Percentiles rank a stretch among this genome's conserved stretches.
Evolutionary conservation across 2,888 invertebrate genomes (phyloP).

Genomic region (Orthosia cruda): DNA sequence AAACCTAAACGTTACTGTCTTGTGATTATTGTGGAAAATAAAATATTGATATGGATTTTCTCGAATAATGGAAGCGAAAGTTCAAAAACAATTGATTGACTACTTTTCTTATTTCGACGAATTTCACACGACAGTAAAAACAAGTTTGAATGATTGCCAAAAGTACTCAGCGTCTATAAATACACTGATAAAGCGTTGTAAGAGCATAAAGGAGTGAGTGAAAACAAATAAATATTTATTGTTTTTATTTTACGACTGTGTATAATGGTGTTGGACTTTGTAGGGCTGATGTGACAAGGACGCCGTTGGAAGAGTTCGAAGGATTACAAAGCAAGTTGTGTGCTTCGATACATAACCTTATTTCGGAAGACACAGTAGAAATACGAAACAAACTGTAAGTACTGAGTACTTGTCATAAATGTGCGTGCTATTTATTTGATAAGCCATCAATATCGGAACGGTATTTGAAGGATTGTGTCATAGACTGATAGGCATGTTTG

Average conservation of each 20-base stretch:
- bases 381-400: constrained; percentile 87
- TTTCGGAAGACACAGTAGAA: constrained; percentile 84
- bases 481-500: neutral
- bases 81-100: constrained; percentile 90
- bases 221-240: constrained; percentile 65
- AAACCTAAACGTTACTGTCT: constrained; percentile 27
- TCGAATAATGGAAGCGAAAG: constrained; percentile 86
- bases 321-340: constrained; percentile 85
- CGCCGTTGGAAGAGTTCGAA: constrained; percentile 87
- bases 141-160: constrained; percentile 89
- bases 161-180: constrained; percentile 89
- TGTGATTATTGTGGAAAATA: constrained; percentile 43
- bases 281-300: constrained; percentile 86
- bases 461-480: neutral
- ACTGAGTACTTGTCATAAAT: constrained; percentile 22
- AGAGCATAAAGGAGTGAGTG: constrained; percentile 89
- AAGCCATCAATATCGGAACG: neutral
- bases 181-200: constrained; percentile 90
- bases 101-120: constrained; percentile 90
- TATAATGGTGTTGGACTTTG: constrained; percentile 53
- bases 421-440: constrained; percentile 23
- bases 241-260: constrained; percentile 62
- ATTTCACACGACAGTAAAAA: constrained; percentile 87
- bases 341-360: constrained; percentile 84
- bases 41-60: constrained; percentile 69